Percentiles rank a stretch among this genome's conserved stretches.
These are phyloP conservation scores for Tigriopus japonicus DNA, from an alignment of 1,140 invertebrate genomes.

Conservation along the genomic window DNA sequence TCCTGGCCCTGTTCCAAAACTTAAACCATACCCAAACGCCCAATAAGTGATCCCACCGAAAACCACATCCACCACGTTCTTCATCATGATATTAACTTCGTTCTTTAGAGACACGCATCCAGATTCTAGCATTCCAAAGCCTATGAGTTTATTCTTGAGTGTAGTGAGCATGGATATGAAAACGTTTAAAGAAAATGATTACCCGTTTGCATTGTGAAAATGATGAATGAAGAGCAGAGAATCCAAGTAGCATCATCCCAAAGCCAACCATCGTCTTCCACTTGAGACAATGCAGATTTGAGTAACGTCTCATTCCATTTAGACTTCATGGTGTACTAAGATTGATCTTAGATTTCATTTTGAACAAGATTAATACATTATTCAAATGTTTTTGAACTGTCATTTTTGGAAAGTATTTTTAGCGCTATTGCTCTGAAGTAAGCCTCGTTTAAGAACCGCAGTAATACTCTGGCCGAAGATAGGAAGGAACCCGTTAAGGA, in stretches of 20 bases:
- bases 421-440: too few relatives aligned
- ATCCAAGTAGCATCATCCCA: slow-evolving; percentile 83
- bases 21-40: slow-evolving; percentile 80
- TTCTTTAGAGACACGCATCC: slow-evolving; percentile 82
- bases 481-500: too few relatives aligned
- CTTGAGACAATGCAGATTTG: too few relatives aligned
- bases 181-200: slow-evolving; percentile 4
- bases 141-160: slow-evolving; percentile 28
- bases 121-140: slow-evolving; percentile 77
- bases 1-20: slow-evolving; percentile 48
- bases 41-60: slow-evolving; percentile 81
- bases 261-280: neutral
- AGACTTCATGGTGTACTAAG: too few relatives aligned
- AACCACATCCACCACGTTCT: slow-evolving; percentile 78
- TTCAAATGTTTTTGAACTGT: too few relatives aligned
- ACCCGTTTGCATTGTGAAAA: slow-evolving; percentile 91
- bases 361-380: too few relatives aligned
- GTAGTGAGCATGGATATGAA: neutral
- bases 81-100: slow-evolving; percentile 95
- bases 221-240: slow-evolving; percentile 77
- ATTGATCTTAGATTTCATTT: too few relatives aligned
- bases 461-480: too few relatives aligned
- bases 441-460: too few relatives aligned
- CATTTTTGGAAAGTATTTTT: too few relatives aligned
- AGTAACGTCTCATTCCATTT: too few relatives aligned